These are phyloP conservation scores for Perizoma affinitatum DNA, from an alignment of 2,888 invertebrate species.

Conservation along the genomic window DNA sequence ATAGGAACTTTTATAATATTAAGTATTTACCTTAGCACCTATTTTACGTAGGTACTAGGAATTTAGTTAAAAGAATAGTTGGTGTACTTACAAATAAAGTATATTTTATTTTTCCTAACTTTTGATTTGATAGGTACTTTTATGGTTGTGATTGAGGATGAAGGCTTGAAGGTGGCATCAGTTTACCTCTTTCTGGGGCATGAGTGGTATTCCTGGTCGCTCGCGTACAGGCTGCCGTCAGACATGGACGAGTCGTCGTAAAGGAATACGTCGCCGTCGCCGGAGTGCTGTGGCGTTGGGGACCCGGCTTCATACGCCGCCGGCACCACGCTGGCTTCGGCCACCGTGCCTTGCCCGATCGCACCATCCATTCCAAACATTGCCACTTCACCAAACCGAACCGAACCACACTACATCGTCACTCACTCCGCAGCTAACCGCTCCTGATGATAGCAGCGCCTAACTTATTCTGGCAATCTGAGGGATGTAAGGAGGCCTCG, in stretches of 20 bases:
- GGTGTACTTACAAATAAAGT: too few relatives aligned
- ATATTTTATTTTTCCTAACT: too few relatives aligned
- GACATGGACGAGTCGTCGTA: constrained; percentile 85
- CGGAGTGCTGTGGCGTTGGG: constrained; percentile 32
- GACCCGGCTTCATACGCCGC: constrained; percentile 82
- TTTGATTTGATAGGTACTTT: too few relatives aligned
- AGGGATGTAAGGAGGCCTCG: constrained; percentile 18
- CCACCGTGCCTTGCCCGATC: constrained; percentile 45
- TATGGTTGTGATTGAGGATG: too few relatives aligned
- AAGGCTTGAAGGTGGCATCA: too few relatives aligned
- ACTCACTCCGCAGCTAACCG: constrained; percentile 8
- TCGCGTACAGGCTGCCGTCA: constrained; percentile 89
- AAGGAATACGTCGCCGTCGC: constrained; percentile 88
- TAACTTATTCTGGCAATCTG: constrained; percentile 17
- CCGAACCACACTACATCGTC: constrained; percentile 1
- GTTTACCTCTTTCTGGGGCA: constrained; percentile 86
- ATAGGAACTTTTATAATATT: too few relatives aligned
- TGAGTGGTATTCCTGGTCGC: constrained; percentile 92
- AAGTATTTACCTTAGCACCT: too few relatives aligned
- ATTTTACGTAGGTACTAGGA: too few relatives aligned
- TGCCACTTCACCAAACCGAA: constrained; percentile 3
- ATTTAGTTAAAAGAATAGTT: too few relatives aligned
- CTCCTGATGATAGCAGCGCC: constrained; percentile 9
- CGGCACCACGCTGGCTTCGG: constrained; percentile 57
- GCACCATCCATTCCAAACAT: constrained; percentile 60